A percentile compares a stretch with the other conserved stretches of the same genome.
phyloP scores from a whole-genome alignment of 2,888 invertebrate genomes.

The Kuschelorhynchus macadamiae region DNA sequence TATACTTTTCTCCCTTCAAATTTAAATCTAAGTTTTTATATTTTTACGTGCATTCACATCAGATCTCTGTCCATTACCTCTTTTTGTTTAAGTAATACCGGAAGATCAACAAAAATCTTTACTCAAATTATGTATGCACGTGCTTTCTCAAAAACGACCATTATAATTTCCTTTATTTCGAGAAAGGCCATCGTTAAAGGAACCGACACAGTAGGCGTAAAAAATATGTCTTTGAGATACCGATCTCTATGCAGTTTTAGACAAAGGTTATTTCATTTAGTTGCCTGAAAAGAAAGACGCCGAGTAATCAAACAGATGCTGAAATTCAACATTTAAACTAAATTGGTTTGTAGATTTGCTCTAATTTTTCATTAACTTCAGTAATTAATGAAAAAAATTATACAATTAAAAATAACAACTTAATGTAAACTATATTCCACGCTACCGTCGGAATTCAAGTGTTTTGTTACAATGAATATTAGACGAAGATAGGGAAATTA shows the following conservation, averaged over 20 bases:
- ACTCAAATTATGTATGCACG: conserved; percentile 19
- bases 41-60: neutral
- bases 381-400: too few relatives aligned
- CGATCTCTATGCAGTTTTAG: conserved; percentile 20
- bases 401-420: too few relatives aligned
- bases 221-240: conserved; percentile 18
- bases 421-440: too few relatives aligned
- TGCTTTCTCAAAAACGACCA: conserved; percentile 10
- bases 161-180: conserved; percentile 1
- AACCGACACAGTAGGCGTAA: conserved; percentile 28
- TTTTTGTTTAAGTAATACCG: conserved; percentile 9
- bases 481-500: too few relatives aligned
- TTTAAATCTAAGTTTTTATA: too few relatives aligned
- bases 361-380: too few relatives aligned
- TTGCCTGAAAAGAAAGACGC: neutral
- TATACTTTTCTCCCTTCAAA: too few relatives aligned
- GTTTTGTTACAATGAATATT: too few relatives aligned
- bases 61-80: neutral
- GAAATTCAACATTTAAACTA: too few relatives aligned
- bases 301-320: neutral
- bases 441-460: too few relatives aligned
- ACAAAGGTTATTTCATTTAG: neutral
- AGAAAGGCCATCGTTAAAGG: conserved; percentile 14
- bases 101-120: conserved; percentile 19
- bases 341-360: too few relatives aligned